Conservation (phyloP, 2,113 vertebrate species). For the Amblyopsis rosae region DNA sequence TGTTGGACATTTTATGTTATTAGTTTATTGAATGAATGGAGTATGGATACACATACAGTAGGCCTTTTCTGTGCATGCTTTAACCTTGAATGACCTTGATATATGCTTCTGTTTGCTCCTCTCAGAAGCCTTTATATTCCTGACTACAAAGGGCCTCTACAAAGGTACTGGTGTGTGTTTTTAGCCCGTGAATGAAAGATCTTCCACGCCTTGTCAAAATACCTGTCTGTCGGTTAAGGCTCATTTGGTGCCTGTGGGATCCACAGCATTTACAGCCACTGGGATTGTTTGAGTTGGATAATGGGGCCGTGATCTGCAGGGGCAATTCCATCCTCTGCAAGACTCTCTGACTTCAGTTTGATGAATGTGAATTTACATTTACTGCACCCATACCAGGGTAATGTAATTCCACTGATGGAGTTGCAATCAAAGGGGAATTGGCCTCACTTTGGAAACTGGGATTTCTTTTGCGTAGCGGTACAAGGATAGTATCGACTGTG, state of each 20-base stretch:
- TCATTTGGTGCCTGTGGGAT: slow-evolving; percentile 49
- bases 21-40: not conserved
- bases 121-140: slow-evolving; percentile 16
- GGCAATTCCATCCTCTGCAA: slow-evolving; percentile 32
- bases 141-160: slow-evolving; percentile 2
- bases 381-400: slow-evolving; percentile 44
- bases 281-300: slow-evolving; percentile 72
- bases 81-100: not conserved
- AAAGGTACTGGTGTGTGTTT: slow-evolving; percentile 19
- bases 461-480: slow-evolving; percentile 34
- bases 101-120: not conserved
- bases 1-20: not conserved
- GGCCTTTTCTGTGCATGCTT: not conserved
- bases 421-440: slow-evolving; percentile 50
- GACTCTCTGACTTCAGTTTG: slow-evolving; percentile 47
- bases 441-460: slow-evolving; percentile 43
- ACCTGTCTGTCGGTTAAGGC: slow-evolving; percentile 57
- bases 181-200: slow-evolving; percentile 44
- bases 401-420: slow-evolving; percentile 62
- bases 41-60: not conserved
- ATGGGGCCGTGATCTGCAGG: slow-evolving; percentile 51
- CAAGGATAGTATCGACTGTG: slow-evolving; percentile 16
- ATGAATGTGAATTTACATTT: slow-evolving; percentile 68
- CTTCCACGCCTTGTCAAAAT: slow-evolving; percentile 50
- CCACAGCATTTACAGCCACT: slow-evolving; percentile 42